phyloP scores from a whole-genome alignment of 1,140 invertebrate species.

The Drosophila punjabiensis region DNA sequence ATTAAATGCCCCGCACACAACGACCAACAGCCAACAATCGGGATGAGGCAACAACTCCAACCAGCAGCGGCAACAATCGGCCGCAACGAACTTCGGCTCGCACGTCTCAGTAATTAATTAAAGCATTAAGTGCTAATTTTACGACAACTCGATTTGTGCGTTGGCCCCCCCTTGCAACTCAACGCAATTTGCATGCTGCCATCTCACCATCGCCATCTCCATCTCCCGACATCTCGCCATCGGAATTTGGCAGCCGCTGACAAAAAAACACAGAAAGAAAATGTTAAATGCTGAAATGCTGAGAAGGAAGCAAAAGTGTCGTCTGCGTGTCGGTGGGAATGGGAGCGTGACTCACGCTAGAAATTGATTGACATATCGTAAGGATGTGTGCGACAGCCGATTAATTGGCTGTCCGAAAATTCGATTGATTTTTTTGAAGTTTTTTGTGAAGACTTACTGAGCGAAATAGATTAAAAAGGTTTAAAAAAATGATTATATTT shows the following conservation, averaged over 20 bases:
- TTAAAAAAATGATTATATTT: background rate
- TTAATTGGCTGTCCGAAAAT: slow-evolving; percentile 3
- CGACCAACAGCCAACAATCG: slow-evolving; percentile 32
- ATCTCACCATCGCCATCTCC: slow-evolving; percentile 45
- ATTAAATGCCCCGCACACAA: slow-evolving; percentile 65
- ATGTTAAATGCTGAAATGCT: slow-evolving; percentile 26
- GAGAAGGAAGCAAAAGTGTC: slow-evolving; percentile 74
- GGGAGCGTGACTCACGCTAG: slow-evolving; percentile 42
- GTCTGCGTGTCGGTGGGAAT: slow-evolving; percentile 47
- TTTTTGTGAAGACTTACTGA: background rate
- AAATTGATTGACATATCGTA: slow-evolving; percentile 33
- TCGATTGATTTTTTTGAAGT: background rate
- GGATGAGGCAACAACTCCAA: slow-evolving; percentile 11
- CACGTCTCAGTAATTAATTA: slow-evolving; percentile 82
- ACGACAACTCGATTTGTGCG: slow-evolving; percentile 83
- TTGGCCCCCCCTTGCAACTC: slow-evolving; percentile 54
- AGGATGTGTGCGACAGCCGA: slow-evolving; percentile 26
- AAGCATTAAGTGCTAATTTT: slow-evolving; percentile 84
- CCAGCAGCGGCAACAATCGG: slow-evolving; percentile 31
- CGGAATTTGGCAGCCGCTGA: slow-evolving; percentile 72
- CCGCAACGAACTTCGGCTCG: slow-evolving; percentile 39
- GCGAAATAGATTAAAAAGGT: background rate
- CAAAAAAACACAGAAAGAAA: slow-evolving; percentile 30
- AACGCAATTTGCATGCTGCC: slow-evolving; percentile 71
- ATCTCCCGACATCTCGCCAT: slow-evolving; percentile 60